A percentile compares a stretch with the other conserved stretches of the same genome.
Conservation (phyloP, 1,140 invertebrate species). For the Neodiprion lecontei region DNA sequence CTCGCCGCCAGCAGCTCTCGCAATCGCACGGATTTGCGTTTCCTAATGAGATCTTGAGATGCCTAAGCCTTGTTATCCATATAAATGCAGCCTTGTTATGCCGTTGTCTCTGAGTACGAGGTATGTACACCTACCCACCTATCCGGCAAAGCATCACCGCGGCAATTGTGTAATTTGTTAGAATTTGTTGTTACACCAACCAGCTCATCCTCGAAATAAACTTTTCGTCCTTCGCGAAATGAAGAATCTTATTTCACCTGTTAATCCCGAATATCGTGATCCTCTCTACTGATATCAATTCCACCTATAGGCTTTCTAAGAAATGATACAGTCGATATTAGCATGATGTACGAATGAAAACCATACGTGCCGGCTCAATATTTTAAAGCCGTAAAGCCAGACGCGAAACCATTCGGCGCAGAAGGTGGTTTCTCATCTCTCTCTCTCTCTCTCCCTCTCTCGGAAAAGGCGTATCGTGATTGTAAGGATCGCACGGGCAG, state of each 20-base stretch:
- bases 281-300: no score
- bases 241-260: no score
- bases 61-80: constrained; percentile 16
- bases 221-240: no score
- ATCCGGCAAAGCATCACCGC: no score
- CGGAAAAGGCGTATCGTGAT: background rate
- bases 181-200: no score
- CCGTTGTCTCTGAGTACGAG: background rate
- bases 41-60: constrained; percentile 18
- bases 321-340: background rate
- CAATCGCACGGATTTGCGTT: constrained; percentile 14
- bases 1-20: background rate
- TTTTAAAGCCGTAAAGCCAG: background rate
- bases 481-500: background rate
- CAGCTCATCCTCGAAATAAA: no score
- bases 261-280: no score
- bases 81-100: constrained; percentile 14
- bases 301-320: background rate
- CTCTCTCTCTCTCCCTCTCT: no score
- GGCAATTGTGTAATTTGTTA: no score
- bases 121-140: background rate
- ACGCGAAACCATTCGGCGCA: background rate
- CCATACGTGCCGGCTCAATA: background rate
- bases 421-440: background rate
- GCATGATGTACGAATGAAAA: constrained; percentile 5